Conservation (phyloP, 2,113 vertebrate species). For the Xiphorhynchus elegans region DNA sequence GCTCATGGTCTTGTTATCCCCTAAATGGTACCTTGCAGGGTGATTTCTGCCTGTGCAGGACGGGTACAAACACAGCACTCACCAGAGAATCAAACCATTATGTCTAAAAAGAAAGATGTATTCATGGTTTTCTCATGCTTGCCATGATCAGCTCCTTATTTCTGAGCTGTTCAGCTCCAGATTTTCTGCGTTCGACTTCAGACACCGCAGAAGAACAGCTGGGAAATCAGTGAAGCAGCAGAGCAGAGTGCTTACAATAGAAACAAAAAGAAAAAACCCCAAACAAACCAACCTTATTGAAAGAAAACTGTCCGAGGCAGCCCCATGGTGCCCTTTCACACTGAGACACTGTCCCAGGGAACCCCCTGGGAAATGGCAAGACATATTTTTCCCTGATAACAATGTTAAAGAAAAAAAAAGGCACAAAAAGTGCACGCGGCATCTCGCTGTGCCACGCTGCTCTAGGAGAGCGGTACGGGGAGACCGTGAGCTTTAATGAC, state of each 20-base stretch:
- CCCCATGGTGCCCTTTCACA: conserved; percentile 66
- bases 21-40: background rate
- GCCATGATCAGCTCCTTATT: background rate
- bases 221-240: conserved; percentile 71
- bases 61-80: background rate
- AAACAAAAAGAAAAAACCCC: background rate
- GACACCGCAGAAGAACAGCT: conserved; percentile 53
- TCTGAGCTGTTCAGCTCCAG: conserved; percentile 26
- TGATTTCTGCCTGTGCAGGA: background rate
- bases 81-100: background rate
- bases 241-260: conserved; percentile 72
- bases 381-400: conserved; percentile 63
- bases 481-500: background rate
- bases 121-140: conserved; percentile 41
- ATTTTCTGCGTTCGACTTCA: conserved; percentile 47
- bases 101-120: background rate
- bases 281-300: background rate
- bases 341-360: conserved; percentile 42
- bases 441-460: background rate
- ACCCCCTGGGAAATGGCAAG: conserved; percentile 50
- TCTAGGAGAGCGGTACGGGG: background rate
- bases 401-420: background rate
- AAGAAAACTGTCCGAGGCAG: conserved; percentile 66
- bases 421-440: background rate
- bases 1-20: background rate